phyloP scores from a whole-genome alignment of 2,797 vertebrate genomes.

The Sebastes matsubarae region DNA sequence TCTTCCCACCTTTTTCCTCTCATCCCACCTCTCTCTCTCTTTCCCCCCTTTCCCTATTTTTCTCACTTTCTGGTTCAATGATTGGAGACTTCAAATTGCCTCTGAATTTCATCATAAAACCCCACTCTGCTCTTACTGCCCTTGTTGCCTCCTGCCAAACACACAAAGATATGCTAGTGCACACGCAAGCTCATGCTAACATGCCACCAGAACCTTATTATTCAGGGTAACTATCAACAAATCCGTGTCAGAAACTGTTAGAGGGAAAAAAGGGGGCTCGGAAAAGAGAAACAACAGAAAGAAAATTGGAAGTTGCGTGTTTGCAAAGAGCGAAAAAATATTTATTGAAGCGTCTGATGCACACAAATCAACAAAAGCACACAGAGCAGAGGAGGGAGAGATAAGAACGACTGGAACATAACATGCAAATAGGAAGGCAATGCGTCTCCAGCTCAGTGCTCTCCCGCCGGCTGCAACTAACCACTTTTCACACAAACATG shows the following conservation, averaged over 20 bases:
- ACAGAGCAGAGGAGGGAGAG: conserved; percentile 27
- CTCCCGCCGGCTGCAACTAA: conserved; percentile 26
- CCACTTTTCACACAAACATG: conserved; percentile 29
- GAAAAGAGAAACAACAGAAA: not conserved
- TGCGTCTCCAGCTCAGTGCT: conserved; percentile 32
- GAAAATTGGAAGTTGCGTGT: conserved; percentile 20
- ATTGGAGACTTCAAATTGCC: conserved; percentile 75
- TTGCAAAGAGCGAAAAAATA: conserved; percentile 34
- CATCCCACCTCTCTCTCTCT: not conserved
- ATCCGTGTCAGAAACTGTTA: conserved; percentile 24
- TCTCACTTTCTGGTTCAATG: conserved; percentile 45
- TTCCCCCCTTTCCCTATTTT: conserved; percentile 30
- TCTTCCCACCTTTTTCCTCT: conserved; percentile 9
- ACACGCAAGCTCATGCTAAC: conserved; percentile 37
- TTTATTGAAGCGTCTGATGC: conserved; percentile 43
- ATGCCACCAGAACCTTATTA: conserved; percentile 38
- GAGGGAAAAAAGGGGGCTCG: not conserved
- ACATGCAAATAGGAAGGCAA: conserved; percentile 32
- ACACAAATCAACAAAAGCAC: conserved; percentile 40
- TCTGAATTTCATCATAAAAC: conserved; percentile 75
- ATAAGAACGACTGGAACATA: conserved; percentile 32
- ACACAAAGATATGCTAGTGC: conserved; percentile 36
- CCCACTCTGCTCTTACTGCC: conserved; percentile 58
- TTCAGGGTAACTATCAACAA: conserved; percentile 21
- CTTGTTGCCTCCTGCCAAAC: conserved; percentile 67